Evolutionary conservation across 2,797 vertebrate species (phyloP).

Genomic region (Echeneis naucrates): DNA sequence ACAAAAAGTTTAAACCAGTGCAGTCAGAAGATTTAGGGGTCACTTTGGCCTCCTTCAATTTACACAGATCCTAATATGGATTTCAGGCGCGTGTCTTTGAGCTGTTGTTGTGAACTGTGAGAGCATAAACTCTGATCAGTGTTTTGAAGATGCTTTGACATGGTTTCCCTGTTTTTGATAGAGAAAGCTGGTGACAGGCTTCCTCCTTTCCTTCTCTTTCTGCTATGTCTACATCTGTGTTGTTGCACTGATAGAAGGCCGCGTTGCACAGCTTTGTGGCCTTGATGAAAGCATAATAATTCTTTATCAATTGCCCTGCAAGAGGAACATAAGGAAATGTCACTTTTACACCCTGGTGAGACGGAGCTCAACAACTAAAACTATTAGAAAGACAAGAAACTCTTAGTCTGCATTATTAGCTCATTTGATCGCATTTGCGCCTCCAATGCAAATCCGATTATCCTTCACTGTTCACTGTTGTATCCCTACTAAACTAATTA

Average conservation of each 20-base stretch:
- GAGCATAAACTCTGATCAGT: slow-evolving; percentile 29
- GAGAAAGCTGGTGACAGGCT: background rate
- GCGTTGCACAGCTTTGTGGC: slow-evolving; percentile 17
- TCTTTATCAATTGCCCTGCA: background rate
- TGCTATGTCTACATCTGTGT: slow-evolving; percentile 18
- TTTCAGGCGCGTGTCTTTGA: slow-evolving; percentile 42
- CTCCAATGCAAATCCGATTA: background rate
- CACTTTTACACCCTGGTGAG: background rate
- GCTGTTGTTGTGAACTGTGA: slow-evolving; percentile 23
- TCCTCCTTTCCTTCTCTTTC: background rate
- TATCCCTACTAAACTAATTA: background rate
- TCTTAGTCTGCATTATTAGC: background rate
- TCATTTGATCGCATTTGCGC: background rate
- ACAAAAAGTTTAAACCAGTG: slow-evolving; percentile 32
- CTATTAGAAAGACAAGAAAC: background rate
- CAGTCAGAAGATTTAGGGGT: slow-evolving; percentile 20
- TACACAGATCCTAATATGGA: slow-evolving; percentile 44
- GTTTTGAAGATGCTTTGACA: slow-evolving; percentile 37
- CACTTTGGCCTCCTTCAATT: slow-evolving; percentile 39
- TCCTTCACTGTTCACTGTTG: background rate
- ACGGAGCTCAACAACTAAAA: background rate
- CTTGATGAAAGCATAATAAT: slow-evolving; percentile 21
- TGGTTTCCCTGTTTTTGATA: slow-evolving; percentile 16
- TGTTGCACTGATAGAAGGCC: slow-evolving; percentile 10
- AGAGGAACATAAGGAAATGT: background rate